A percentile compares a stretch with the other conserved stretches of the same genome.
Evolutionary conservation across 2,113 vertebrate genomes (phyloP).

Genomic region (Cryptotis parvus): DNA sequence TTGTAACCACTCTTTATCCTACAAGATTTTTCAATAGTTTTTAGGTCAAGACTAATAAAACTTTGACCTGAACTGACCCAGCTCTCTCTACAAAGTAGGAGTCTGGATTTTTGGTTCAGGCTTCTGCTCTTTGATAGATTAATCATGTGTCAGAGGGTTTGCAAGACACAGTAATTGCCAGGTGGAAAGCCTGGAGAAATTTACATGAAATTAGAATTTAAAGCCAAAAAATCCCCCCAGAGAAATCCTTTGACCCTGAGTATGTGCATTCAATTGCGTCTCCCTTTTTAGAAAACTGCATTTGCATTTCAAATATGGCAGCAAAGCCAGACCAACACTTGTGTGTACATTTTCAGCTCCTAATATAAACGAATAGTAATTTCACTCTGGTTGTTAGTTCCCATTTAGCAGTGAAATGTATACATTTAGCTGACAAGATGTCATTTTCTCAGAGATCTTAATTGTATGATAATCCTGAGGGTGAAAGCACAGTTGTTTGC

Average conservation of each 20-base stretch:
- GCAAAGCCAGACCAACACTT: background rate
- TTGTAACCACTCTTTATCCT: background rate
- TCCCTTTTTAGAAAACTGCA: background rate
- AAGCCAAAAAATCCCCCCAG: background rate
- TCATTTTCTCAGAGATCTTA: background rate
- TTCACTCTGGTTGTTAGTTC: too few species aligned
- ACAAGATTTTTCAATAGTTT: background rate
- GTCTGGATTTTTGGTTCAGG: background rate
- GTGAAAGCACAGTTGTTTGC: background rate
- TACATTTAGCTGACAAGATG: background rate
- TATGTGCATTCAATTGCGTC: background rate
- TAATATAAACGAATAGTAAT: background rate
- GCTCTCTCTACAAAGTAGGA: background rate
- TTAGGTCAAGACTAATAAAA: conserved; percentile 3
- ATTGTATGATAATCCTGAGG: background rate
- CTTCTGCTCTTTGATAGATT: background rate
- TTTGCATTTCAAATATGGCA: background rate
- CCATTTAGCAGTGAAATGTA: background rate
- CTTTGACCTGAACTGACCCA: conserved; percentile 2
- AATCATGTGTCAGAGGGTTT: background rate
- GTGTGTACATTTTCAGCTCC: background rate
- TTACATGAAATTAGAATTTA: background rate
- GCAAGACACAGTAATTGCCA: background rate
- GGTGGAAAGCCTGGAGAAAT: background rate
- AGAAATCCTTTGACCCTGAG: background rate